Conservation (phyloP, 2,797 vertebrate species). For the Sebastes goodei region DNA sequence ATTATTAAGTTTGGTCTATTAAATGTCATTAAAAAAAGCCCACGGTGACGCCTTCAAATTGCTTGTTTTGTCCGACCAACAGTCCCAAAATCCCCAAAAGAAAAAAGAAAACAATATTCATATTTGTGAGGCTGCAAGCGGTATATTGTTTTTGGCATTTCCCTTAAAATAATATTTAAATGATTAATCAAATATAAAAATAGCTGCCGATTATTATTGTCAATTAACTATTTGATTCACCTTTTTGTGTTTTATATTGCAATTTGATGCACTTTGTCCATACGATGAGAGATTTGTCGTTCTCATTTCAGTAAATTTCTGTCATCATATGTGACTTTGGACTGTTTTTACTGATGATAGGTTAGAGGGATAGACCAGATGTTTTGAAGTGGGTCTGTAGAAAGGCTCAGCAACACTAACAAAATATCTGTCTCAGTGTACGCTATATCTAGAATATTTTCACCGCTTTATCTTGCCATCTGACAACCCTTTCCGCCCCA, state of each 20-base stretch:
- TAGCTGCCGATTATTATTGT: not conserved
- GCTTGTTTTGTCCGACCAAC: not conserved
- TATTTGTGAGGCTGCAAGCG: not conserved
- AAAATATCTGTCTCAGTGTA: too few species aligned
- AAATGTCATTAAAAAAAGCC: not conserved
- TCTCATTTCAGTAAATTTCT: not conserved
- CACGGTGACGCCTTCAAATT: not conserved
- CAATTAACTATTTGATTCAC: not conserved
- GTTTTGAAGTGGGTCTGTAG: too few species aligned
- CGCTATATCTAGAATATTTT: too few species aligned
- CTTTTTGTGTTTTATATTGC: not conserved
- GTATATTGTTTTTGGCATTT: not conserved
- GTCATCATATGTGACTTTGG: not conserved
- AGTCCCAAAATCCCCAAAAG: too few species aligned
- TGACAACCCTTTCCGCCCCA: too few species aligned
- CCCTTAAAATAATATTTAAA: not conserved
- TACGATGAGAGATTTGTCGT: not conserved
- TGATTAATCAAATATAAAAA: not conserved
- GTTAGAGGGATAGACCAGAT: too few species aligned
- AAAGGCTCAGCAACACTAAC: rapidly evolving
- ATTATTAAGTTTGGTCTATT: not conserved
- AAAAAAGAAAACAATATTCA: not conserved
- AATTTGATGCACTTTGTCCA: not conserved
- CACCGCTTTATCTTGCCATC: too few species aligned
- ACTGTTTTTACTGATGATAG: not conserved